Base-by-base conservation (phyloP, 2,113 vertebrate species). In the Onychostoma macrolepis region DNA sequence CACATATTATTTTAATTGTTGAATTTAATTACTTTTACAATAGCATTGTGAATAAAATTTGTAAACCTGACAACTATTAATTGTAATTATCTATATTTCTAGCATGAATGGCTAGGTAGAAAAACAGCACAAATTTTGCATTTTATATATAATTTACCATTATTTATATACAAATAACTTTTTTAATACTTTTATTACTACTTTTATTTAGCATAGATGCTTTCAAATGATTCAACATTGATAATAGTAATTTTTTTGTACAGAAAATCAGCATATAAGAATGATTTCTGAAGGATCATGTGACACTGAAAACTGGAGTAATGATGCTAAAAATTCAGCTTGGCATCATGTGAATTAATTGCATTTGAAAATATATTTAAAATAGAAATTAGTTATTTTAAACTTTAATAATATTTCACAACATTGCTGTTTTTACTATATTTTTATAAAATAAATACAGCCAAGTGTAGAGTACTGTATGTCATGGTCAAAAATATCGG, bases 61-160 rank as follows among this genome's bases (percentile, higher is more conserved):
- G 36, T 13, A 74, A 26, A 45, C 28, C 10, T 36, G 11, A 79
- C 30, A 6, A 36, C 26, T 45, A 56, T 36, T 21, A 36, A 38
- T 56, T 56, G 30, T 56, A n/a, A 58, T 61, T 36, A 81, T 81
- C 36, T 81, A 9, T 65, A 28, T 65, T 81, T 81, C 80, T 30
- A 45, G 15, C 58, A 41, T 65, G 38, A 80, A 80, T 38, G n/a
- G 53, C 78, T 17, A 6, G 4, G 50, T 53, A 19, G 17, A 53
- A 5, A 19, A 53, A 53, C 15, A 19, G 17, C 50, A 19, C 50
- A 53, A 5, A 5, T 53, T 53, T 53, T 53, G 50, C 17, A 19
- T 53, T 6, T 53, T 53, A 53, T 53, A 53, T 19, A 53, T 53
- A 0, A 53, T 53, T 53, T 53, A 6, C 0, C 4, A 53, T 58